A percentile compares a stretch with the other conserved stretches of the same genome.
These are phyloP conservation scores for Cydia pomonella DNA, from an alignment of 1,140 invertebrate species.

Conservation along the genomic window DNA sequence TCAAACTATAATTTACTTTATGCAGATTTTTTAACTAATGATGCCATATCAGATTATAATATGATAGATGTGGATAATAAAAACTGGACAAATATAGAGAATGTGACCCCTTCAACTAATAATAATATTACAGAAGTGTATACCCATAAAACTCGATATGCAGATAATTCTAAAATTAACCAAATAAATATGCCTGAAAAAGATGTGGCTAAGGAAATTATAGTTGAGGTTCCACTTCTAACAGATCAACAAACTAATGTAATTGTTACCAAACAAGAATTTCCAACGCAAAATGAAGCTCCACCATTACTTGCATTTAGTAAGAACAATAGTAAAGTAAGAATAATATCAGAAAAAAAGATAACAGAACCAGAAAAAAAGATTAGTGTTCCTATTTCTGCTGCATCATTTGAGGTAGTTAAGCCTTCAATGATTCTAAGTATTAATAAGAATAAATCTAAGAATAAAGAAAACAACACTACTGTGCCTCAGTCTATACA, in stretches of 20 bases:
- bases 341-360: slow-evolving; percentile 62
- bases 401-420: slow-evolving; percentile 52
- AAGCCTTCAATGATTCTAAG: slow-evolving; percentile 52
- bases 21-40: slow-evolving; percentile 61
- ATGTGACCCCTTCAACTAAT: neutral
- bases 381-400: slow-evolving; percentile 11
- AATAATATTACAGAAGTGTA: slow-evolving; percentile 11
- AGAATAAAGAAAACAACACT: slow-evolving; percentile 9
- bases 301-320: neutral
- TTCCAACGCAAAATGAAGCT: neutral
- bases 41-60: slow-evolving; percentile 5
- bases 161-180: neutral
- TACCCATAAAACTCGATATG: neutral
- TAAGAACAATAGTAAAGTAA: slow-evolving; percentile 44
- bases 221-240: neutral
- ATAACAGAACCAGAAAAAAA: slow-evolving; percentile 49
- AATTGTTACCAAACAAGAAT: slow-evolving; percentile 14
- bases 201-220: neutral
- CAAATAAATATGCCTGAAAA: neutral
- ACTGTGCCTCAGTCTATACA: neutral
- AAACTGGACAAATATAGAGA: slow-evolving; percentile 35
- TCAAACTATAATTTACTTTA: slow-evolving; percentile 67
- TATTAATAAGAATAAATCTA: slow-evolving; percentile 38
- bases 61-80: slow-evolving; percentile 17
- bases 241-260: neutral